A percentile compares a stretch with the other conserved stretches of the same genome.
Evolutionary conservation across 2,888 invertebrate genomes (phyloP).

Genomic region (Philonicus albiceps): DNA sequence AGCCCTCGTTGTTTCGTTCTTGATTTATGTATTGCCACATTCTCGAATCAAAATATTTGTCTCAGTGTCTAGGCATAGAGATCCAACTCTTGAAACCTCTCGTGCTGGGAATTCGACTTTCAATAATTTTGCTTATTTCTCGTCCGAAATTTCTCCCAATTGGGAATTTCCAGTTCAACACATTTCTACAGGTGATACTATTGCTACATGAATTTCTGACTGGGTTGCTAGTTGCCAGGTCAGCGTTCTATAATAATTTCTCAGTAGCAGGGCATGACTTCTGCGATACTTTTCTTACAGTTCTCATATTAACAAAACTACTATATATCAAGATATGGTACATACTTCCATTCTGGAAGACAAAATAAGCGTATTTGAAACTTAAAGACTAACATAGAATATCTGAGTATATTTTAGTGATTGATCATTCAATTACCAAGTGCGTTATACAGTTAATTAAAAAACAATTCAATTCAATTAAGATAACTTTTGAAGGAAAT

Average conservation of each 20-base stretch:
- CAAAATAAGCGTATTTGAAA: no score
- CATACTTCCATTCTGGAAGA: no score
- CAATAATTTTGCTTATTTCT: background rate
- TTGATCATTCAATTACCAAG: no score
- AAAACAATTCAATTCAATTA: no score
- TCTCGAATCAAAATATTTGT: conserved; percentile 29
- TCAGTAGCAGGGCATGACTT: background rate
- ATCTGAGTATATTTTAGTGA: no score
- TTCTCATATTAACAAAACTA: no score
- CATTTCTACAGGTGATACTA: background rate
- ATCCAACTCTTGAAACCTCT: background rate
- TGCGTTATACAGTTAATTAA: no score
- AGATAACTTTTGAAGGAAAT: no score
- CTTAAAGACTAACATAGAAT: no score
- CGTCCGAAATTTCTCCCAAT: background rate
- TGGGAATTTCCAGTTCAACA: background rate
- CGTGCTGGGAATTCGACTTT: background rate
- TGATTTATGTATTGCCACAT: conserved; percentile 33
- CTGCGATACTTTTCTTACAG: background rate
- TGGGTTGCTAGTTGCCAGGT: background rate
- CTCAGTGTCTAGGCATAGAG: background rate
- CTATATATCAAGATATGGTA: background rate
- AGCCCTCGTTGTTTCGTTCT: conserved; percentile 4
- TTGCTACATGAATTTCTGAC: background rate
- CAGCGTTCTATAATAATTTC: background rate